phyloP scores from a whole-genome alignment of 2,797 vertebrate species.

The Crax fasciolata region DNA sequence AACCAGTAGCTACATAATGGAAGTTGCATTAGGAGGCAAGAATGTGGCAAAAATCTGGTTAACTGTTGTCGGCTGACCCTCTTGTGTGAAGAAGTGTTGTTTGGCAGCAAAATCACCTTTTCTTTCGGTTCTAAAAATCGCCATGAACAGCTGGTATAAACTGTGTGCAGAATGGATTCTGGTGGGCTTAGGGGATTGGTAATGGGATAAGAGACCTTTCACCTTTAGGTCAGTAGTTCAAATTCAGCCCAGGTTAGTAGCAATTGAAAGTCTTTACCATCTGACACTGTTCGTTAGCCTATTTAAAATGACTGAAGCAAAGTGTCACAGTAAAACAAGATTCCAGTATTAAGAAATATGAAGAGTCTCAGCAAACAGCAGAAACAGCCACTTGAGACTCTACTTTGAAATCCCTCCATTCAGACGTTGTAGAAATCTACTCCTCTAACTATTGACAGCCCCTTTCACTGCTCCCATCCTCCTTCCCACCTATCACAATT shows the following conservation, averaged over 20 bases:
- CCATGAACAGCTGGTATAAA: slow-evolving; percentile 71
- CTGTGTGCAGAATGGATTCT: slow-evolving; percentile 72
- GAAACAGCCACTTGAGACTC: background rate
- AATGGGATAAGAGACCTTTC: slow-evolving; percentile 79
- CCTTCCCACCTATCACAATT: background rate
- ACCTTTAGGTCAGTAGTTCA: slow-evolving; percentile 74
- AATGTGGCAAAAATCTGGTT: slow-evolving; percentile 79
- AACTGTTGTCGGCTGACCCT: slow-evolving; percentile 75
- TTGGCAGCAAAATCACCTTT: slow-evolving; percentile 75
- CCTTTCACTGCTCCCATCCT: background rate
- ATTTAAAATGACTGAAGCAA: slow-evolving; percentile 55
- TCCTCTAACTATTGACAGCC: background rate
- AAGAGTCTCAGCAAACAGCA: slow-evolving; percentile 28
- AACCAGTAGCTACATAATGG: slow-evolving; percentile 71
- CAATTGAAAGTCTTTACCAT: slow-evolving; percentile 72
- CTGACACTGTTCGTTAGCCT: slow-evolving; percentile 68
- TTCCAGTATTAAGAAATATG: slow-evolving; percentile 42
- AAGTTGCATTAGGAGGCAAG: slow-evolving; percentile 77
- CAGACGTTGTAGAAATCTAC: background rate
- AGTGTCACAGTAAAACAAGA: slow-evolving; percentile 60
- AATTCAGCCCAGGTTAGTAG: slow-evolving; percentile 72
- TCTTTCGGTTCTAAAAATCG: slow-evolving; percentile 57
- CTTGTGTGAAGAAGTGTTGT: slow-evolving; percentile 72
- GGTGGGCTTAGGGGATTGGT: slow-evolving; percentile 66
- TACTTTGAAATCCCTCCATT: background rate